Conservation (phyloP, 2,888 invertebrate species). For the Eristalis intricaria region DNA sequence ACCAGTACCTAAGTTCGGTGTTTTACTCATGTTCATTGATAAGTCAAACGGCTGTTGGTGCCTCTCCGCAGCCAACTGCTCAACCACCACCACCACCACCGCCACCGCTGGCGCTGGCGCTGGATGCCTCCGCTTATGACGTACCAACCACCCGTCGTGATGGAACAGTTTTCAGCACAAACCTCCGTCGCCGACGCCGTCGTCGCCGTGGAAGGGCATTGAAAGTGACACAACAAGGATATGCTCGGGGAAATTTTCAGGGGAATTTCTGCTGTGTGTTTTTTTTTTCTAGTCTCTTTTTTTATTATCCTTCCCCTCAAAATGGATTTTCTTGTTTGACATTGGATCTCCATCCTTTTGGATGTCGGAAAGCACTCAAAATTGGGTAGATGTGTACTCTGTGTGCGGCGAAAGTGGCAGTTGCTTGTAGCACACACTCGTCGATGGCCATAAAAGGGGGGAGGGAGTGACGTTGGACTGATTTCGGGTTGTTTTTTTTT, state of each 20-base stretch:
- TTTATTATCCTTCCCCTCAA: not conserved
- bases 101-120: not conserved
- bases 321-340: constrained; percentile 4
- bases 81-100: constrained; percentile 18
- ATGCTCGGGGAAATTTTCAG: constrained; percentile 16
- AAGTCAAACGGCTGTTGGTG: constrained; percentile 56
- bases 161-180: not conserved
- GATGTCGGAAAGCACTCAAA: not conserved
- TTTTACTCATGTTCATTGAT: constrained; percentile 67
- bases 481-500: too few relatives aligned
- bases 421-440: not conserved
- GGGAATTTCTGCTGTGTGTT: not conserved
- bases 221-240: constrained; percentile 28
- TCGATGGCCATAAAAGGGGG: not conserved
- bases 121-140: not conserved
- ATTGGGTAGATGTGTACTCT: not conserved
- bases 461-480: not conserved
- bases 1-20: constrained; percentile 39
- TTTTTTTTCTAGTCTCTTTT: not conserved
- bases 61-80: constrained; percentile 7
- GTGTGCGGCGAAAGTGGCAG: not conserved
- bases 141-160: not conserved
- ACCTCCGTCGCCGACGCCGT: not conserved
- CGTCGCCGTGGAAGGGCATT: not conserved
- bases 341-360: not conserved